Percentiles rank a stretch among this genome's conserved stretches.
Evolutionary conservation across 2,113 vertebrate genomes (phyloP).

Genomic region (Panthera tigris): DNA sequence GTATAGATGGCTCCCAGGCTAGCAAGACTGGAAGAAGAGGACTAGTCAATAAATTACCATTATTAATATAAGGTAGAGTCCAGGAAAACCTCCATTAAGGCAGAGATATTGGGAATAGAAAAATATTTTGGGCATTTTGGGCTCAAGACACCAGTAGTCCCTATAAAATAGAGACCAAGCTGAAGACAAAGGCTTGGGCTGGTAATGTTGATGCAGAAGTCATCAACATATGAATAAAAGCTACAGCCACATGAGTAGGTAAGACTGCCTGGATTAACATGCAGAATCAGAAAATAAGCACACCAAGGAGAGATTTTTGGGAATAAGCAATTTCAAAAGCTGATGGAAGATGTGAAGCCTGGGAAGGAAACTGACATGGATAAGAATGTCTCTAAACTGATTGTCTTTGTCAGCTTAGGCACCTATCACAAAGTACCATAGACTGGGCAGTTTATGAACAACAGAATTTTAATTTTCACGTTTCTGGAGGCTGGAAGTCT

Average conservation of each 20-base stretch:
- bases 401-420: background rate
- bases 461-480: background rate
- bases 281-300: background rate
- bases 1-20: background rate
- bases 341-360: background rate
- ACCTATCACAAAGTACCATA: background rate
- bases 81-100: background rate
- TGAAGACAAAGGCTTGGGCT: background rate
- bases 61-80: background rate
- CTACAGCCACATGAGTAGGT: background rate
- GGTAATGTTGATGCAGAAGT: background rate
- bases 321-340: background rate
- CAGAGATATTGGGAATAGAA: background rate
- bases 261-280: background rate
- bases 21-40: background rate
- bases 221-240: background rate
- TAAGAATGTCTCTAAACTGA: background rate
- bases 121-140: background rate
- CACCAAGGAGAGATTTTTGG: background rate
- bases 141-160: background rate
- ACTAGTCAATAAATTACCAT: background rate
- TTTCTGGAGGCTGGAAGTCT: background rate
- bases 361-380: background rate
- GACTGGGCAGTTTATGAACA: background rate
- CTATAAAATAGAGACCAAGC: background rate